A percentile compares a stretch with the other conserved stretches of the same genome.
These are phyloP conservation scores for Oryzias curvinotus DNA, from an alignment of 2,113 vertebrate genomes.

Conservation along the genomic window DNA sequence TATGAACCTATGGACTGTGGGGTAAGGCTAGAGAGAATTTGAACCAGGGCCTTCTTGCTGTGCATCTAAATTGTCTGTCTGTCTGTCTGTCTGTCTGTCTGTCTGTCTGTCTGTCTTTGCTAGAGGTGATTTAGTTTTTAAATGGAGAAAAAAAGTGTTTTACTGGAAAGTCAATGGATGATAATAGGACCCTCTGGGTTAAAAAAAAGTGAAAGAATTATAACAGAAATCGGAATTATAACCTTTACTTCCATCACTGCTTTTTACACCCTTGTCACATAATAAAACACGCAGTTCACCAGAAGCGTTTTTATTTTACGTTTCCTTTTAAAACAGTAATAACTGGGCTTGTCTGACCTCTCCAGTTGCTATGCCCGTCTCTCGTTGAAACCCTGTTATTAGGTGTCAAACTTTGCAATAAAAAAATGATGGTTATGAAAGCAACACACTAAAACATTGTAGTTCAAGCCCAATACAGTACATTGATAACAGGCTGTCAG, in stretches of 20 bases:
- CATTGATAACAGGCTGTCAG: constrained; percentile 10
- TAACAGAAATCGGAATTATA: background rate
- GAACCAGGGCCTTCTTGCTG: too few species aligned
- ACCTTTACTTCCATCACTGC: background rate
- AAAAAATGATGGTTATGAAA: background rate
- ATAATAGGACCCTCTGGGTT: background rate
- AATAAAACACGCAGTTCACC: background rate
- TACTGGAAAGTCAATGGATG: too few species aligned
- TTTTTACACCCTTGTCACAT: background rate
- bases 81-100: too few species aligned
- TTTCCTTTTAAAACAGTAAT: background rate
- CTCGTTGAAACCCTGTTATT: background rate
- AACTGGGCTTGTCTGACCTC: background rate
- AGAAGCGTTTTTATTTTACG: background rate
- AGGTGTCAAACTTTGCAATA: background rate
- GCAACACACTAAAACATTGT: constrained; percentile 36
- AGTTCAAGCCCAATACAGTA: background rate
- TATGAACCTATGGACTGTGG: too few species aligned
- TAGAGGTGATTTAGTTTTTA: too few species aligned
- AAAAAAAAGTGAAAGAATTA: background rate
- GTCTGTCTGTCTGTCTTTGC: too few species aligned
- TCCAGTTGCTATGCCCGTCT: background rate
- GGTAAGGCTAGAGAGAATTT: too few species aligned
- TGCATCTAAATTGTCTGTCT: too few species aligned
- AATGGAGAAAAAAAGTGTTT: too few species aligned